Conservation (phyloP, 2,113 vertebrate species). For the Xiphophorus couchianus region DNA sequence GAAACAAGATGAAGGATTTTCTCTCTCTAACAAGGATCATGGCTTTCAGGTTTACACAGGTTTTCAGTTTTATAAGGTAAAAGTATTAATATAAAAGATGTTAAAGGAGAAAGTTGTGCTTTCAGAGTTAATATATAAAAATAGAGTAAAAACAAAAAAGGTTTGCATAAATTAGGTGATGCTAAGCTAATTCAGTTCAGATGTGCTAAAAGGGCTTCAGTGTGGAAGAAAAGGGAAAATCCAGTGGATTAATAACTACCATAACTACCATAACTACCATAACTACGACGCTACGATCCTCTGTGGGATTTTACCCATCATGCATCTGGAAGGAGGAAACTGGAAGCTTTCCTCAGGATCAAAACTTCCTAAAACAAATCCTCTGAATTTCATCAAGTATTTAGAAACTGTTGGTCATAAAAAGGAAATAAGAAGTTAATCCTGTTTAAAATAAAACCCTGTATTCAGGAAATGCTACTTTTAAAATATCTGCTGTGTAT, state of each 20-base stretch:
- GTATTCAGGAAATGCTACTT: not conserved
- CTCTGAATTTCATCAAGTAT: too few species aligned
- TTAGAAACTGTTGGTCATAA: not conserved
- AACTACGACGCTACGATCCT: not conserved
- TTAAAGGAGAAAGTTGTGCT: not conserved
- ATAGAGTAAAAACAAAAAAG: not conserved
- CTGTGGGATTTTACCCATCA: not conserved
- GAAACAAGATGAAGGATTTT: not conserved
- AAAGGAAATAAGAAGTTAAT: not conserved
- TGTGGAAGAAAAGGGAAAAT: not conserved
- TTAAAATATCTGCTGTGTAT: not conserved
- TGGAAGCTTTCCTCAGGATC: not conserved
- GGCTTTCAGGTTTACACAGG: conserved; percentile 10
- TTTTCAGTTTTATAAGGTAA: not conserved
- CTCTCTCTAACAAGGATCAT: not conserved
- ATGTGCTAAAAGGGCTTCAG: not conserved
- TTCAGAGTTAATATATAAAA: not conserved
- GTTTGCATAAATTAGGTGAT: not conserved
- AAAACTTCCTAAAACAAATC: not conserved
- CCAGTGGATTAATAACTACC: not conserved
- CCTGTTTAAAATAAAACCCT: not conserved
- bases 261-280: not conserved
- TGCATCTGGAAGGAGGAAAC: not conserved
- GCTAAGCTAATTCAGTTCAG: not conserved
- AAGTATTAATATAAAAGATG: not conserved